These are phyloP conservation scores for Apteryx owenii DNA, from an alignment of 2,113 vertebrate species.

Conservation along the genomic window DNA sequence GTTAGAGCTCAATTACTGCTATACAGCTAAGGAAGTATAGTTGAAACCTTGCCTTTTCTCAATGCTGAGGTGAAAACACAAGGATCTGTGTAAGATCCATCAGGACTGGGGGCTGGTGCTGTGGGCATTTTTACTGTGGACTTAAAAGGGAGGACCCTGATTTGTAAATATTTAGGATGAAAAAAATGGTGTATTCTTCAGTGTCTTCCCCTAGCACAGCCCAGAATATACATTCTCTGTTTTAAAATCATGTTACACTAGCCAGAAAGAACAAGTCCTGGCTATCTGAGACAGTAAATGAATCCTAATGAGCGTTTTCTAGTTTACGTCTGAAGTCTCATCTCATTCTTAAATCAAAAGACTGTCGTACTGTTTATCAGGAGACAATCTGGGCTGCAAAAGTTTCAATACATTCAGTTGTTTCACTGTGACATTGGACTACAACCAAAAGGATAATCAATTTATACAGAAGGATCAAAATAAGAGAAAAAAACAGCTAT, in stretches of 20 bases:
- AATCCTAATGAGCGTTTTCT: not conserved
- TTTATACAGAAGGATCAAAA: not conserved
- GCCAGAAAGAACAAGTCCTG: not conserved
- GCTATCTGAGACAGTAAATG: not conserved
- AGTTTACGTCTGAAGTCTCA: not conserved
- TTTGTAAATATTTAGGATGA: not conserved
- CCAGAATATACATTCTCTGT: not conserved
- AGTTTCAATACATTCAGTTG: accelerated
- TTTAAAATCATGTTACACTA: not conserved
- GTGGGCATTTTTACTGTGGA: not conserved
- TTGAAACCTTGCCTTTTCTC: not conserved
- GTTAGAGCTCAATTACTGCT: not conserved
- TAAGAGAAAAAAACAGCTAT: not conserved
- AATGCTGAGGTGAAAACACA: not conserved
- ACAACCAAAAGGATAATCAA: not conserved
- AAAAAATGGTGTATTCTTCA: not conserved
- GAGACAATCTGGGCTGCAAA: not conserved
- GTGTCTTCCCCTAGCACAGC: not conserved
- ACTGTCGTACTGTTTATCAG: not conserved
- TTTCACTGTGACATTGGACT: not conserved
- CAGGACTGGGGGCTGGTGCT: accelerated
- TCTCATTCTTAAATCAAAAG: not conserved
- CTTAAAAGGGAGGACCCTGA: not conserved
- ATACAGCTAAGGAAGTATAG: not conserved
- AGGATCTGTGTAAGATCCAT: not conserved